Evolutionary conservation across 2,113 vertebrate genomes (phyloP).

Genomic region (Amazona vittata): DNA sequence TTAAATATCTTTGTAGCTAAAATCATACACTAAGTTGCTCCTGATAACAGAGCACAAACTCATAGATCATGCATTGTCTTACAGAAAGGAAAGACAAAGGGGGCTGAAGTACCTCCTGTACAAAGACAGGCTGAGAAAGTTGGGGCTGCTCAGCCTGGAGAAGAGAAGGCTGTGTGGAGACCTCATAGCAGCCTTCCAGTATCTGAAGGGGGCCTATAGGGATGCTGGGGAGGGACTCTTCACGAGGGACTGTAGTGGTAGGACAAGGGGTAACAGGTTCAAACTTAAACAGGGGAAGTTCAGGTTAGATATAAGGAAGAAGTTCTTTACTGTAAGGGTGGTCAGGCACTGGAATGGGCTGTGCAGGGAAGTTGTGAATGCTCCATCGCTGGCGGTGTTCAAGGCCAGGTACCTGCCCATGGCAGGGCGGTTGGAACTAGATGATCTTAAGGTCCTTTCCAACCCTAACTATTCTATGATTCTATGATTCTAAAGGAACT

Average conservation of each 20-base stretch:
- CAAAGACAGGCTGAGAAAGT: background rate
- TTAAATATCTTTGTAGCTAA: background rate
- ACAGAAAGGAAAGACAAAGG: background rate
- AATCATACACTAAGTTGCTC: background rate
- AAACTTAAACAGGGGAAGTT: no score
- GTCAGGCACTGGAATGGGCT: no score
- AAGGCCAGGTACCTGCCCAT: no score
- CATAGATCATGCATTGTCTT: fast-evolving
- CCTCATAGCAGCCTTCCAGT: no score
- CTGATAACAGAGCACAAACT: background rate
- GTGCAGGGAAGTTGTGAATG: no score
- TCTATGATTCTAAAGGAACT: background rate
- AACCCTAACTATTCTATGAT: background rate
- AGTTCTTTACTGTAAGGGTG: no score
- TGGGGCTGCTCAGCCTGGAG: background rate
- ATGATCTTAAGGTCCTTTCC: background rate
- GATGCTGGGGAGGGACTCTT: no score
- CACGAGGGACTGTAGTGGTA: no score
- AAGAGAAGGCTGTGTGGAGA: background rate
- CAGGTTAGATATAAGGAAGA: no score
- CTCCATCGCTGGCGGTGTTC: no score
- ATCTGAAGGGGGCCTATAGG: no score
- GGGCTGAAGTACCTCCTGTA: background rate
- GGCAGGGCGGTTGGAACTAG: background rate
- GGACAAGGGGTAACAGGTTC: no score